These are phyloP conservation scores for human (Homo sapiens) DNA, from an alignment of 2,113 vertebrate genomes.

Conservation along the genomic window DNA sequence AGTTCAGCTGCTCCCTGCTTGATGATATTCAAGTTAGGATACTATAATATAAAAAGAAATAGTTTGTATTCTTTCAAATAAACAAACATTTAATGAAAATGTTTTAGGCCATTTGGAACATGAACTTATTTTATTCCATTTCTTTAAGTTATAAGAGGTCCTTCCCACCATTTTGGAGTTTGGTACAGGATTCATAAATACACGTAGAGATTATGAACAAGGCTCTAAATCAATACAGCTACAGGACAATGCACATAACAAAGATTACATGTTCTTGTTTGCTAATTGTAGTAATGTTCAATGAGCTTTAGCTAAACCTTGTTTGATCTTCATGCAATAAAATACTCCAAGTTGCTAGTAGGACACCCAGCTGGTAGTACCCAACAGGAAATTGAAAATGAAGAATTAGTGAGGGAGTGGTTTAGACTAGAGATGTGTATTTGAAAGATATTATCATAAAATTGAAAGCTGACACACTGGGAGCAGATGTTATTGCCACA, in stretches of 20 bases:
- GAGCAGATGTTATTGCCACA: not conserved
- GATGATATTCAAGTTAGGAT: not conserved
- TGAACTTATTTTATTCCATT: not conserved
- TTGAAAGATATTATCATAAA: constrained; percentile 35
- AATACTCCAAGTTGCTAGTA: not conserved
- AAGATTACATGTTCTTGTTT: not conserved
- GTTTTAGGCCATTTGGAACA: not conserved
- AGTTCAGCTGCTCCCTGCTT: not conserved
- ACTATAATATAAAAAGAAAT: not conserved
- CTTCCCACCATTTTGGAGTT: not conserved
- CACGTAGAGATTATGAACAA: not conserved
- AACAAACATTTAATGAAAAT: not conserved
- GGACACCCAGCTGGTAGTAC: not conserved
- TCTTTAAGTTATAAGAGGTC: not conserved
- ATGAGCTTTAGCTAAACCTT: not conserved
- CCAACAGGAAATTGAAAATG: constrained; percentile 30
- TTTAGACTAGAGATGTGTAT: not conserved
- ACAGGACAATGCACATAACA: not conserved
- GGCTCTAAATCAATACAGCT: not conserved
- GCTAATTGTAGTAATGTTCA: not conserved
- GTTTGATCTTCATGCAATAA: not conserved
- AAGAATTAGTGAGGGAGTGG: not conserved
- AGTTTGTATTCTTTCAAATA: not conserved
- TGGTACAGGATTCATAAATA: not conserved
- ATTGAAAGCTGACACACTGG: not conserved